Conservation (phyloP, 2,113 vertebrate species). For the Monopterus albus region DNA sequence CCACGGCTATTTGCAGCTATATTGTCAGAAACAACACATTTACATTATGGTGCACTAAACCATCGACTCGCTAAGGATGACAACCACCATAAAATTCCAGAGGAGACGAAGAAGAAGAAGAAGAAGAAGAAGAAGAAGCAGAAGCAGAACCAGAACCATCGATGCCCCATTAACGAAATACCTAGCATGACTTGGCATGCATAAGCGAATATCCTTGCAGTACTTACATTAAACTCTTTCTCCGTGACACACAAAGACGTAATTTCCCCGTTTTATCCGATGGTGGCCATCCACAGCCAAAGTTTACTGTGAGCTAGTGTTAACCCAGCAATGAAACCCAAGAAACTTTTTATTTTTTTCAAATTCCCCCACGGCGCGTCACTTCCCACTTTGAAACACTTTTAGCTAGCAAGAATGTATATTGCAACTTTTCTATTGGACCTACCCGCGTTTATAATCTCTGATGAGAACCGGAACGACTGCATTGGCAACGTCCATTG, state of each 20-base stretch:
- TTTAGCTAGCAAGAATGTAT: conserved; percentile 23
- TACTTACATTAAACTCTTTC: conserved; percentile 52
- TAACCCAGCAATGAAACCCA: neutral
- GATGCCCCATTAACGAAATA: neutral
- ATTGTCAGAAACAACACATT: neutral
- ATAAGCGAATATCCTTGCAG: neutral
- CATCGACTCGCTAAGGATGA: no score
- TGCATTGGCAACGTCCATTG: neutral
- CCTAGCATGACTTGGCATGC: conserved; percentile 1
- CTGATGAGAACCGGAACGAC: neutral
- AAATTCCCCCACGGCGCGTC: conserved; percentile 64
- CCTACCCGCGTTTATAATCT: neutral
- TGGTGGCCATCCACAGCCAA: conserved; percentile 12
- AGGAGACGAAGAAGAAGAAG: no score
- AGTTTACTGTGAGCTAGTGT: conserved; percentile 4
- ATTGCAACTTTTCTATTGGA: neutral
- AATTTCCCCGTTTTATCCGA: conserved; percentile 11
- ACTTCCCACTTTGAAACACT: conserved; percentile 63
- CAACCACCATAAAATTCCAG: no score
- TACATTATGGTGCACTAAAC: neutral
- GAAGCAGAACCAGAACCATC: no score
- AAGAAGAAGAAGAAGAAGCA: no score
- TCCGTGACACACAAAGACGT: conserved; percentile 14
- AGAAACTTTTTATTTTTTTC: conserved; percentile 35
- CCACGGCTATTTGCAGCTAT: neutral